A percentile compares a stretch with the other conserved stretches of the same genome.
Evolutionary conservation across 2,113 vertebrate genomes (phyloP).

Genomic region (Isichthys henryi): DNA sequence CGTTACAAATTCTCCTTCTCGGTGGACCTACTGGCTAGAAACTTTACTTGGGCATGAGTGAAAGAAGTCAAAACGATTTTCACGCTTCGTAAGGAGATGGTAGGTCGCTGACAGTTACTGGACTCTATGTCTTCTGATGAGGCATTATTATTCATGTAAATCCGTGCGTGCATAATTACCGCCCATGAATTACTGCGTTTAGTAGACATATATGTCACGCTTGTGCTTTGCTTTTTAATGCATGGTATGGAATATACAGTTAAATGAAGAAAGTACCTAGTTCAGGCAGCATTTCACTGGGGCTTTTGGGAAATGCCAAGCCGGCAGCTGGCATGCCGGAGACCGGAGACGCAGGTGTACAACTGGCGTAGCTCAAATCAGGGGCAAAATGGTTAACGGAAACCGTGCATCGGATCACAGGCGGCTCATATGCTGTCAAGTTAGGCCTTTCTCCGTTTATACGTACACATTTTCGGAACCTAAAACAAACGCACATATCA

Average conservation of each 20-base stretch:
- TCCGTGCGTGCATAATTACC: neutral
- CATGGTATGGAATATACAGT: neutral
- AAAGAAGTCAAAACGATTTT: neutral
- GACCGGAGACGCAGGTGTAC: neutral
- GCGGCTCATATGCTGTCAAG: neutral
- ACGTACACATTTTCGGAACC: neutral
- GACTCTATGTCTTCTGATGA: neutral
- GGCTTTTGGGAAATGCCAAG: neutral
- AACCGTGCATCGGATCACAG: neutral
- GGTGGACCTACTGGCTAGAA: neutral
- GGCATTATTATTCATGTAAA: neutral
- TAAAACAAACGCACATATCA: neutral
- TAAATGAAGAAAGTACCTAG: neutral
- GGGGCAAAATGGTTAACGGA: neutral
- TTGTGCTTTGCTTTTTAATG: neutral
- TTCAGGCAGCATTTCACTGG: neutral
- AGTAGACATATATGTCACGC: neutral
- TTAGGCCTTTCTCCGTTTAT: neutral
- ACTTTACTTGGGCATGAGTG: neutral
- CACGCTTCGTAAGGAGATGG: neutral
- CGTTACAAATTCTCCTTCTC: neutral
- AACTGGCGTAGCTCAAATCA: neutral
- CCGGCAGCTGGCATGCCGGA: neutral
- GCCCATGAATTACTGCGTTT: neutral
- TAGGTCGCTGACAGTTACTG: neutral